A percentile compares a stretch with the other conserved stretches of the same genome.
These are phyloP conservation scores for Ladona fulva DNA, from an alignment of 1,140 invertebrate genomes.

Conservation along the genomic window DNA sequence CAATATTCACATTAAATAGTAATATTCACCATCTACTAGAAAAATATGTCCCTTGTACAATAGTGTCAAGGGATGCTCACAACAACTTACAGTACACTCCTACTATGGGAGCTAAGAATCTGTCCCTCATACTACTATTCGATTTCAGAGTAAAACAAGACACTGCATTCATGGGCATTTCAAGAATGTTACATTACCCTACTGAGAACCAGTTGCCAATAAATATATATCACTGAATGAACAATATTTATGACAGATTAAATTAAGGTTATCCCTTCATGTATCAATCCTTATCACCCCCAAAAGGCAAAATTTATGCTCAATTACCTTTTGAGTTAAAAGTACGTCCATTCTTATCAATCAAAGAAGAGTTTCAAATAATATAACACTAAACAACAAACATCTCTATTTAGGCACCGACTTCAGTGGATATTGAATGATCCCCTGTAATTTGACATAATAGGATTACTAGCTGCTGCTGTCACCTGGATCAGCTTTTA, in stretches of 20 bases:
- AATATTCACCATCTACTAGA: not conserved
- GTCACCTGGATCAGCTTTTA: not conserved
- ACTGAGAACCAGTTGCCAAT: not conserved
- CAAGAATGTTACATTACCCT: not conserved
- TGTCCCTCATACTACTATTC: not conserved
- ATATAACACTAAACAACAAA: not conserved
- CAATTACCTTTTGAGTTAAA: not conserved
- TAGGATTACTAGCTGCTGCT: not conserved
- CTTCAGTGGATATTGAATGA: not conserved
- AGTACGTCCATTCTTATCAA: not conserved
- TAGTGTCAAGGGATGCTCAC: not conserved
- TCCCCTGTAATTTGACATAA: conserved; percentile 1
- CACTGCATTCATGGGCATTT: not conserved
- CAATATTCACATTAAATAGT: conserved; percentile 7
- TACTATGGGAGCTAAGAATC: conserved; percentile 2
- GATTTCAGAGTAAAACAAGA: not conserved
- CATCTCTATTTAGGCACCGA: not conserved
- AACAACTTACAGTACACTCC: conserved; percentile 1
- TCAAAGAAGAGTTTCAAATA: not conserved
- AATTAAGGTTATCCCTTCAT: not conserved
- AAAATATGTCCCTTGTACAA: conserved; percentile 2
- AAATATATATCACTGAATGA: not conserved
- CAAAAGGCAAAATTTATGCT: not conserved
- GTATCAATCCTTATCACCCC: not conserved
- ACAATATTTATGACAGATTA: not conserved